Evolutionary conservation across 1,140 invertebrate genomes (phyloP).

Genomic region (Choristoneura fumiferana): DNA sequence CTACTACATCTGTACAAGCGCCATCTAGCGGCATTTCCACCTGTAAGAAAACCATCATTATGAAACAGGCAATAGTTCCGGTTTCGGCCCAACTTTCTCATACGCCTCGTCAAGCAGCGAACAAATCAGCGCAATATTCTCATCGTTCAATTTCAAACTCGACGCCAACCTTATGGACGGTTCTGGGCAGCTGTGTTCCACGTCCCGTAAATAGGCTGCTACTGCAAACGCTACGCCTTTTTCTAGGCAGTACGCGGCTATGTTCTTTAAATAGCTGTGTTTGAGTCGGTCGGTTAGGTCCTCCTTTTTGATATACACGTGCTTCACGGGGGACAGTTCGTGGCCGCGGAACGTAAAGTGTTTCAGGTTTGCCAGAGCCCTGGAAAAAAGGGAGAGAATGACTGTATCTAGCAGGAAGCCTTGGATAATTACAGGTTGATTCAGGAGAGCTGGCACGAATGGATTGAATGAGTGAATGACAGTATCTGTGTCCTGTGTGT

Average conservation of each 20-base stretch:
- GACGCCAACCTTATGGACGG: constrained; percentile 83
- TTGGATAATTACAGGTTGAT: too few relatives aligned
- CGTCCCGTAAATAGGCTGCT: constrained; percentile 81
- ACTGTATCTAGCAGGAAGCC: constrained; percentile 1
- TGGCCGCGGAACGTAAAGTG: constrained; percentile 80
- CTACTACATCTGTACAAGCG: too few relatives aligned
- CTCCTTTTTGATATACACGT: constrained; percentile 83
- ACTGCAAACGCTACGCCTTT: constrained; percentile 82
- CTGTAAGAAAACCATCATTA: too few relatives aligned
- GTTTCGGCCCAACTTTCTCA: constrained; percentile 52
- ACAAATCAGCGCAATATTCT: constrained; percentile 76
- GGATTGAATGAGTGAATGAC: too few relatives aligned
- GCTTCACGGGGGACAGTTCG: constrained; percentile 87
- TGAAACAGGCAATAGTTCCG: constrained; percentile 27
- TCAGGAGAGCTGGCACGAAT: too few relatives aligned
- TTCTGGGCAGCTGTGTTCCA: constrained; percentile 80
- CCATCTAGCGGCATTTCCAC: too few relatives aligned
- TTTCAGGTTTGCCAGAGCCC: constrained; percentile 71
- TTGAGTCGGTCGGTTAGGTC: constrained; percentile 76
- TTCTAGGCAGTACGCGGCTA: constrained; percentile 81
- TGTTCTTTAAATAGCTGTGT: constrained; percentile 79
- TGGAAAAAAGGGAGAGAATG: constrained; percentile 36
- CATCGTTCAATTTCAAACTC: constrained; percentile 79
- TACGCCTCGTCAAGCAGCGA: constrained; percentile 67
- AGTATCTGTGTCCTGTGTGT: too few relatives aligned